These are phyloP conservation scores for Fragum fragum DNA, from an alignment of 2,888 invertebrate species.

Conservation along the genomic window DNA sequence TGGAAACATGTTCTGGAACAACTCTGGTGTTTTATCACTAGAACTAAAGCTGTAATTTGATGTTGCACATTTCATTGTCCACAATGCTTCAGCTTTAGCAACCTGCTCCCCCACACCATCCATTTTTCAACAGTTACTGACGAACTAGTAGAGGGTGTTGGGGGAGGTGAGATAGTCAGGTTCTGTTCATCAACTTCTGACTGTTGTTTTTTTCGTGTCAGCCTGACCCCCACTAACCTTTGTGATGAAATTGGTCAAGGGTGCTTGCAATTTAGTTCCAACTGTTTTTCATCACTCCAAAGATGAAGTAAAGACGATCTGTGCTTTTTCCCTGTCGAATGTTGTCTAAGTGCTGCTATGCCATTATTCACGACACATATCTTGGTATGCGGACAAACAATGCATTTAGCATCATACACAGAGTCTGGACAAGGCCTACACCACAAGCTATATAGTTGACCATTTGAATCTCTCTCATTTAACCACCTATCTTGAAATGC, in stretches of 20 bases:
- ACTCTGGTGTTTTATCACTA: background rate
- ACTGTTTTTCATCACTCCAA: background rate
- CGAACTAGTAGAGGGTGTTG: background rate
- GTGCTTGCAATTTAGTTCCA: background rate
- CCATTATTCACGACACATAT: too few species aligned
- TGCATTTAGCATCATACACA: too few species aligned
- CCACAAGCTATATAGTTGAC: too few species aligned
- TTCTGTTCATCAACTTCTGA: background rate
- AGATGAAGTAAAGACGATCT: background rate
- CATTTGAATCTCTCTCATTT: too few species aligned
- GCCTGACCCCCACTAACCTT: background rate
- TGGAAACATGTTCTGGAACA: too few species aligned
- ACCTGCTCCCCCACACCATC: background rate
- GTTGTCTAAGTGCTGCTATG: too few species aligned
- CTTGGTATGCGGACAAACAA: too few species aligned
- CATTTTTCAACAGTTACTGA: background rate
- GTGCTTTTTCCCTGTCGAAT: constrained; percentile 19
- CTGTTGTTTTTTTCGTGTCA: background rate
- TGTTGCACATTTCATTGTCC: constrained; percentile 19
- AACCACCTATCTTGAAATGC: too few species aligned
- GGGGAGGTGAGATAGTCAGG: background rate
- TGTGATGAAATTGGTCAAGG: background rate
- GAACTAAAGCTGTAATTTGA: constrained; percentile 22
- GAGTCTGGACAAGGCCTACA: too few species aligned
- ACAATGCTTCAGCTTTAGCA: constrained; percentile 19